phyloP scores from a whole-genome alignment of 64 coral and sea anemone genomes.

The Acropora tenuis region DNA sequence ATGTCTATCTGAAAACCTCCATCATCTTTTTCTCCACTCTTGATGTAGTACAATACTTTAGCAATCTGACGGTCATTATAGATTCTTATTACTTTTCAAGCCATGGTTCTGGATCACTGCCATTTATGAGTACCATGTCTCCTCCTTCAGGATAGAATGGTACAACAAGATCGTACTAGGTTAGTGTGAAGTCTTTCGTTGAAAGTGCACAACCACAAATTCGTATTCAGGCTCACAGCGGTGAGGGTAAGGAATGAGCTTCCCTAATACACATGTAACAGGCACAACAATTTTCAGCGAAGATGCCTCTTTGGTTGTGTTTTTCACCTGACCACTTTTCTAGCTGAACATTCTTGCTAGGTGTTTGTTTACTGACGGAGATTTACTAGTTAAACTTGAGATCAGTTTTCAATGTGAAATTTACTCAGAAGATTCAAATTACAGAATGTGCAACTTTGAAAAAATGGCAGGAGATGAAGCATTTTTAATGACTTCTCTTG shows the following conservation, averaged over 20 bases:
- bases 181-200: background rate
- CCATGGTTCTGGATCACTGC: slow-evolving; percentile 19
- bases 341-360: too few species aligned
- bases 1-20: slow-evolving; percentile 18
- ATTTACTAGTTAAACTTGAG: too few species aligned
- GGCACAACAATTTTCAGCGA: slow-evolving; percentile 24
- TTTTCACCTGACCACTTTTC: too few species aligned
- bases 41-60: slow-evolving; percentile 4
- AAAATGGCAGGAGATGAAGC: too few species aligned
- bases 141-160: background rate
- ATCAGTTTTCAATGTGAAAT: too few species aligned
- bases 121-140: slow-evolving; percentile 2
- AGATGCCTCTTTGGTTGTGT: background rate
- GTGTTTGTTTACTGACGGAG: too few species aligned
- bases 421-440: too few species aligned
- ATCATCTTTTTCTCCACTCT: slow-evolving; percentile 33
- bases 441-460: too few species aligned
- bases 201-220: background rate
- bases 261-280: slow-evolving; percentile 22
- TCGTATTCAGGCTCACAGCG: background rate
- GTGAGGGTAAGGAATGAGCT: slow-evolving; percentile 20
- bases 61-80: slow-evolving; percentile 24
- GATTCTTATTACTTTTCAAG: slow-evolving; percentile 11
- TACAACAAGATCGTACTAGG: background rate
- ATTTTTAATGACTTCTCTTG: too few species aligned